Percentiles rank a stretch among this genome's conserved stretches.
These are phyloP conservation scores for Notothenia rossii DNA, from an alignment of 2,113 vertebrate genomes.

Conservation along the genomic window DNA sequence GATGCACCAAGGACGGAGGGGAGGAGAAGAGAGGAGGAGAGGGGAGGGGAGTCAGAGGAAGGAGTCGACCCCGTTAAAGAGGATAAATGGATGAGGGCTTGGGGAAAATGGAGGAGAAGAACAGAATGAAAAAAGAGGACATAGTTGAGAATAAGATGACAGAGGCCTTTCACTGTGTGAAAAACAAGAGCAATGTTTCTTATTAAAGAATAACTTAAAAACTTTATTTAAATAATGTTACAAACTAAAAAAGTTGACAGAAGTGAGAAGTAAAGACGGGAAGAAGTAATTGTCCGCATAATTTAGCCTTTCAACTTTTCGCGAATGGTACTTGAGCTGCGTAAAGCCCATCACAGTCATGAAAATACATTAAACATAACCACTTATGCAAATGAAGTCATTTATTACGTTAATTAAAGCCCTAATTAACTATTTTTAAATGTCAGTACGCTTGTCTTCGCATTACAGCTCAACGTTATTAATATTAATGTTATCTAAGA, in stretches of 20 bases:
- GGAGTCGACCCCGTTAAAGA: constrained; percentile 30
- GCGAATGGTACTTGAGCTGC: constrained; percentile 14
- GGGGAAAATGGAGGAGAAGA: constrained; percentile 8
- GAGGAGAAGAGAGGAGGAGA: constrained; percentile 40
- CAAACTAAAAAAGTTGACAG: constrained; percentile 3
- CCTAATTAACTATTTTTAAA: constrained; percentile 29
- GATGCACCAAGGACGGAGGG: constrained; percentile 40
- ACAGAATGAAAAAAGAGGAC: constrained; percentile 10
- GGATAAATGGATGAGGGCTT: constrained; percentile 25
- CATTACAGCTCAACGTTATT: constrained; percentile 17
- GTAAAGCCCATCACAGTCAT: constrained; percentile 32
- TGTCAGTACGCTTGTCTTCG: constrained; percentile 16
- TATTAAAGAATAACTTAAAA: background rate
- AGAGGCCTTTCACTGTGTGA: background rate
- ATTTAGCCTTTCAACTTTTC: constrained; percentile 20
- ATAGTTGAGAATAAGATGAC: constrained; percentile 27
- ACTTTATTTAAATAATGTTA: background rate
- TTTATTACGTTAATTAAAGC: constrained; percentile 37
- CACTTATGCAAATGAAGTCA: constrained; percentile 34
- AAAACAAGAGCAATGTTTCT: background rate
- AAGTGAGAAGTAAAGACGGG: background rate
- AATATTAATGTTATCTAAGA: constrained; percentile 43
- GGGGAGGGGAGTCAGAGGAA: background rate
- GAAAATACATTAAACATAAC: constrained; percentile 44
- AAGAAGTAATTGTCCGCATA: background rate